These are phyloP conservation scores for Egretta garzetta DNA, from an alignment of 2,113 vertebrate genomes.

Conservation along the genomic window DNA sequence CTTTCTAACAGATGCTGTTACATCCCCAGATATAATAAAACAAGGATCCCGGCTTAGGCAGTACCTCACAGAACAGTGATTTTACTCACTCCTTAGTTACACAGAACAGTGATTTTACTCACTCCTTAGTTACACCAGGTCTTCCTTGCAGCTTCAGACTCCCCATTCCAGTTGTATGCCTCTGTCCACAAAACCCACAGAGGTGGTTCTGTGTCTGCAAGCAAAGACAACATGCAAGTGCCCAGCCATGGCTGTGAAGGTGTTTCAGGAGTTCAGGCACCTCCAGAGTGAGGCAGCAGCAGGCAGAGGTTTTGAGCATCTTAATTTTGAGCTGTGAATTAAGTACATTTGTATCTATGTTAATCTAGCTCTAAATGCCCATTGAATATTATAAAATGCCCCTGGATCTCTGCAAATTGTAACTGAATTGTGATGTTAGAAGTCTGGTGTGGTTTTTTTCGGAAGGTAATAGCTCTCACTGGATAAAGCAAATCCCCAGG, in stretches of 20 bases:
- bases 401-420: neutral
- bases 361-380: neutral
- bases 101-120: neutral
- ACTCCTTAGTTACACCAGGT: neutral
- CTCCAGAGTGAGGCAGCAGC: neutral
- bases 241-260: neutral
- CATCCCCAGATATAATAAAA: neutral
- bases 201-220: neutral
- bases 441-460: neutral
- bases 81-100: neutral
- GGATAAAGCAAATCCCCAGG: neutral
- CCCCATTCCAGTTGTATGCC: rapidly evolving
- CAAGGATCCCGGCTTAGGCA: neutral
- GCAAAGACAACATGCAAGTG: neutral
- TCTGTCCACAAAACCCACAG: neutral
- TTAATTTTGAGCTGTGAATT: neutral
- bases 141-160: neutral
- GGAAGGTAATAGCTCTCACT: neutral
- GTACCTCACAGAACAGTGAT: neutral
- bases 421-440: neutral
- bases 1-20: neutral
- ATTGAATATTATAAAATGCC: neutral
- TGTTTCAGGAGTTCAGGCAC: neutral
- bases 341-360: too few species aligned
- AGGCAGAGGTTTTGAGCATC: neutral